Evolutionary conservation across 2,888 invertebrate species (phyloP).

Genomic region (Lasiommata megera): DNA sequence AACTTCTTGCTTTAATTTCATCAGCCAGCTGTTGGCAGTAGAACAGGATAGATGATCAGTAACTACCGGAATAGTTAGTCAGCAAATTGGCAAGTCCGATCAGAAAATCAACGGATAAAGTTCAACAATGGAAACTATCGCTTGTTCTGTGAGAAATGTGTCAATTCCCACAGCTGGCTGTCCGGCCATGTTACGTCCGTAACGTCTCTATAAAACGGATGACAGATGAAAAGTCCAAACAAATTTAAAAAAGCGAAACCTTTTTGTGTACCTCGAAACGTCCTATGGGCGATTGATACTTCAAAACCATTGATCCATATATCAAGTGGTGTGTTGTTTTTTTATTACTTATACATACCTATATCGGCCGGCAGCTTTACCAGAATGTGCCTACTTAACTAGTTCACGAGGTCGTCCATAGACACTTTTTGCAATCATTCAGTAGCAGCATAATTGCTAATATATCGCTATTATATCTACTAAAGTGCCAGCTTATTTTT

Average conservation of each 20-base stretch:
- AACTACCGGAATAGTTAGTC: no score
- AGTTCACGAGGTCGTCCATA: no score
- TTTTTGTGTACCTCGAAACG: conserved; percentile 4
- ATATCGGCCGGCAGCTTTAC: no score
- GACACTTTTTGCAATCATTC: no score
- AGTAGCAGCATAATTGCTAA: no score
- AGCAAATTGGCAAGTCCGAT: not conserved
- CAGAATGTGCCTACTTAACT: no score
- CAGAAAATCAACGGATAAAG: not conserved
- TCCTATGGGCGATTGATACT: conserved; percentile 12
- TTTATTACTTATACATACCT: not conserved
- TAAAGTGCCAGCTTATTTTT: no score
- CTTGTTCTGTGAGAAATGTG: conserved; percentile 27
- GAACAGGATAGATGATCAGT: no score
- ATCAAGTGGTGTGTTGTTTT: conserved; percentile 1
- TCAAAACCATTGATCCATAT: conserved; percentile 9
- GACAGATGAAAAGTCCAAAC: conserved; percentile 28
- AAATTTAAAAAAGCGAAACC: conserved; percentile 9
- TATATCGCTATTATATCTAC: no score
- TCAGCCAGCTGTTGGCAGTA: no score
- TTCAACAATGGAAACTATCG: conserved; percentile 20
- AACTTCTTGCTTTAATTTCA: no score
- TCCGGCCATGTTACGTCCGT: conserved; percentile 15
- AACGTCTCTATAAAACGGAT: conserved; percentile 28
- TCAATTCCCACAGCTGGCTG: conserved; percentile 31